A percentile compares a stretch with the other conserved stretches of the same genome.
Conservation (phyloP, 1,140 invertebrate species). For the Drosophila parvula region DNA sequence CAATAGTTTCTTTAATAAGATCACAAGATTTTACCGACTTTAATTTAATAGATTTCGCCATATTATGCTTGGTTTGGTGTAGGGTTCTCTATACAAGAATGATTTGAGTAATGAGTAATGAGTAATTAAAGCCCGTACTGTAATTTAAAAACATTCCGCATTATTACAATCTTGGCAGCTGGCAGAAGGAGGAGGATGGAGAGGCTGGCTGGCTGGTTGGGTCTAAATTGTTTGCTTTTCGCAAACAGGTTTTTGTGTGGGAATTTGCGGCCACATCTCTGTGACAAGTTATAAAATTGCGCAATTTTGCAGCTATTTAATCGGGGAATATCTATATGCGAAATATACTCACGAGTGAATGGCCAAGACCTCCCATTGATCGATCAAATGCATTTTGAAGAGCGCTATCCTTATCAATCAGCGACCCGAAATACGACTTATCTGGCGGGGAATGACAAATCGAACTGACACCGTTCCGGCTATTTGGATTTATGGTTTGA, state of each 20-base stretch:
- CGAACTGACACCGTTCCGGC: conserved; percentile 30
- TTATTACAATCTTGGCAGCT: conserved; percentile 13
- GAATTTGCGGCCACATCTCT: conserved; percentile 8
- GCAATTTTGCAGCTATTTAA: conserved; percentile 1
- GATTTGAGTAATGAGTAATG: no score
- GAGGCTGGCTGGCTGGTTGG: not conserved
- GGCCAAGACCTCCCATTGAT: conserved; percentile 70
- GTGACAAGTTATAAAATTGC: conserved; percentile 29
- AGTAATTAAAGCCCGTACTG: not conserved
- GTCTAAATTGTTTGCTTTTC: conserved; percentile 12
- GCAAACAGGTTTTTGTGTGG: conserved; percentile 33
- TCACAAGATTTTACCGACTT: no score
- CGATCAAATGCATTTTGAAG: conserved; percentile 50
- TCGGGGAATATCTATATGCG: not conserved
- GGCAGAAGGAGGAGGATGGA: not conserved
- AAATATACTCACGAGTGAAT: conserved; percentile 63
- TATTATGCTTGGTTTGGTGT: no score
- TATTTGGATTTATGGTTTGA: conserved; percentile 31
- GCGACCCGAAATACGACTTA: conserved; percentile 39
- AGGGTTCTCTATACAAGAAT: no score
- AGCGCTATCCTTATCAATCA: conserved; percentile 9
- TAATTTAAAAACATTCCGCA: not conserved
- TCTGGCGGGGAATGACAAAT: conserved; percentile 34
- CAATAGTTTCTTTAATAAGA: no score
- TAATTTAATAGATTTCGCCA: no score